These are phyloP conservation scores for Stylophora pistillata DNA, from an alignment of 64 coral and sea anemone species.

Conservation along the genomic window DNA sequence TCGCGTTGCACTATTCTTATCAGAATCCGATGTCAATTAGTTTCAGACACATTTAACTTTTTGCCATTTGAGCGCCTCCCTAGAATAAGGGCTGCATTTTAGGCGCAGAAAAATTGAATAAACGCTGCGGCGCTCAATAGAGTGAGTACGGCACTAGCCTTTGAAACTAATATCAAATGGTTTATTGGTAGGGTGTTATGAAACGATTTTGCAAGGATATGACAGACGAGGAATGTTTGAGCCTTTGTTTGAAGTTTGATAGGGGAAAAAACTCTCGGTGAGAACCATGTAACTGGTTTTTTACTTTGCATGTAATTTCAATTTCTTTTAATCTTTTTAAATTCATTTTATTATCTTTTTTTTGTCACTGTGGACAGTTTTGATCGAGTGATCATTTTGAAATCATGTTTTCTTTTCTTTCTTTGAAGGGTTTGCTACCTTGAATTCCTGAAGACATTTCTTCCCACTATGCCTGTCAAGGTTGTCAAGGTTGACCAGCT, in stretches of 20 bases:
- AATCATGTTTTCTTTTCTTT: not conserved
- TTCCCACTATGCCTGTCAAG: constrained; percentile 56
- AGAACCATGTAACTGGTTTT: not conserved
- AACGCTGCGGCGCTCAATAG: not conserved
- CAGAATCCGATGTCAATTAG: too few species aligned
- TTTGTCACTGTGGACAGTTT: not conserved
- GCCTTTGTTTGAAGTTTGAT: constrained; percentile 25
- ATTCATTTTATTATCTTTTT: too few species aligned
- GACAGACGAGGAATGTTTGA: constrained; percentile 4
- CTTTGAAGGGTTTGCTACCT: constrained; percentile 50
- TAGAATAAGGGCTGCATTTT: too few species aligned
- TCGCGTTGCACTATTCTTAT: not conserved
- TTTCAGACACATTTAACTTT: too few species aligned
- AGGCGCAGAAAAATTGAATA: not conserved
- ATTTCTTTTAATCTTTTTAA: too few species aligned
- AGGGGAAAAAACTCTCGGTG: constrained; percentile 8
- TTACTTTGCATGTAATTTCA: not conserved
- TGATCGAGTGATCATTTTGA: not conserved
- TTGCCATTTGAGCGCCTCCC: too few species aligned
- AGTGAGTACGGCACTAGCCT: not conserved
- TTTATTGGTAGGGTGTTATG: not conserved
- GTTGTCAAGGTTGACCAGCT: not conserved
- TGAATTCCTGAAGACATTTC: constrained; percentile 61
- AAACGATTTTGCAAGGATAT: constrained; percentile 35
- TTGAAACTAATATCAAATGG: not conserved